Base-by-base conservation (phyloP, 2,113 vertebrate species). In the Colinus virginianus region DNA sequence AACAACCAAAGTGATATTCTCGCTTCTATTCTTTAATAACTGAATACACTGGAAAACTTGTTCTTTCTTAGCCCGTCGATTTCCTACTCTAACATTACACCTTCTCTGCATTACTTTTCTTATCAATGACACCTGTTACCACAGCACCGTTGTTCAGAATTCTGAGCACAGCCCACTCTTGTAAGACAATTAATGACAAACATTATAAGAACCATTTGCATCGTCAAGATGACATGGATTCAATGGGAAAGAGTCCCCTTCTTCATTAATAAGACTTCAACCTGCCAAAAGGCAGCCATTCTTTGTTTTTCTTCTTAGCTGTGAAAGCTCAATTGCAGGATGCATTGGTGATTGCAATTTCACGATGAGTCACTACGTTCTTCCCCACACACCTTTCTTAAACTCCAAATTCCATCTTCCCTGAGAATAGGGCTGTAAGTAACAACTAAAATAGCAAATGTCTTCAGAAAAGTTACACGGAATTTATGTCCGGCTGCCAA, bases 361-460 rank as follows among this genome's bases (percentile, higher is more conserved):
- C 32, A 4, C 28, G 78, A 45, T 63, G 92, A 96, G 91, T 94
- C 3, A 3, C 93, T 91, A 94, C 82, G 85, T 92, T 96, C 95
- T 97, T 96, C 61, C 76, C 67, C 7, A 11, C 87, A 92, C 93
- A 93, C 95, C 85, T 74, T 94, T 70, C 87, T 97, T 93, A 94
- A 95, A 97, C 95, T 92, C 88, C 91, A 94, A 96, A 93, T 91
- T 96, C 93, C 97, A 96, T 92, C 97, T 96, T 98, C 97, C 98
- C 98, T 98, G 98, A 98, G 97, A 98, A 97, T 97, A 97, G 97
- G 97, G 97, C 95, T 96, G 97, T 96, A 97, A 98, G 95, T 95
- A 96, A 96, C 92, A 96, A 97, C 90, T 89, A 96, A 97, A 90
- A 95, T 87, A 93, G 91, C 82, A 96, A 87, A 91, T 62, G 96